phyloP scores from a whole-genome alignment of 2,113 vertebrate species.

The Proteles cristata region DNA sequence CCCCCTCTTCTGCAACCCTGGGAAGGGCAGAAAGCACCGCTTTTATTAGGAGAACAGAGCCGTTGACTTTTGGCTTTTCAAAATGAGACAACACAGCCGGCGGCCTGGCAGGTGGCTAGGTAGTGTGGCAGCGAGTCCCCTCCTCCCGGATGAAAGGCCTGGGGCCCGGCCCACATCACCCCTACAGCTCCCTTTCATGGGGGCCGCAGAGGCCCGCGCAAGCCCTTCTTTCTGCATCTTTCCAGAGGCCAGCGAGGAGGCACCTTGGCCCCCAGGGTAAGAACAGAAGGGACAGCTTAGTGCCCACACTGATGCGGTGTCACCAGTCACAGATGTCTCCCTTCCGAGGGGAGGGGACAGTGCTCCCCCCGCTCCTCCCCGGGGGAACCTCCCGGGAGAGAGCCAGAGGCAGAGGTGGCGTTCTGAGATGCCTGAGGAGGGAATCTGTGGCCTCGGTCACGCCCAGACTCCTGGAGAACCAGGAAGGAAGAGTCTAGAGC shows the following conservation, averaged over 20 bases:
- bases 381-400: not conserved
- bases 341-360: not conserved
- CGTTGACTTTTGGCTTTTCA: constrained; percentile 43
- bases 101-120: constrained; percentile 1
- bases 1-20: not conserved
- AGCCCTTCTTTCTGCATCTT: not conserved
- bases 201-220: not conserved
- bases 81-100: not conserved
- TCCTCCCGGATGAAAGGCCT: not conserved
- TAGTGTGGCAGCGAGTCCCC: not conserved
- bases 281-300: rapidly evolving
- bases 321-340: not conserved
- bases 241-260: not conserved
- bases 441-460: not conserved
- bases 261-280: rapidly evolving
- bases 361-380: not conserved
- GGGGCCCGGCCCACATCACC: not conserved
- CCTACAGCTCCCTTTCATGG: rapidly evolving
- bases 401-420: not conserved
- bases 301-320: rapidly evolving
- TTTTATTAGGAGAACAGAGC: constrained; percentile 53
- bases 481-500: not conserved
- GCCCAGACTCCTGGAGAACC: not conserved
- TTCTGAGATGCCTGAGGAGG: not conserved
- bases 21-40: constrained; percentile 19